phyloP scores from a whole-genome alignment of 2,113 vertebrate genomes.

The Lanius ludovicianus region DNA sequence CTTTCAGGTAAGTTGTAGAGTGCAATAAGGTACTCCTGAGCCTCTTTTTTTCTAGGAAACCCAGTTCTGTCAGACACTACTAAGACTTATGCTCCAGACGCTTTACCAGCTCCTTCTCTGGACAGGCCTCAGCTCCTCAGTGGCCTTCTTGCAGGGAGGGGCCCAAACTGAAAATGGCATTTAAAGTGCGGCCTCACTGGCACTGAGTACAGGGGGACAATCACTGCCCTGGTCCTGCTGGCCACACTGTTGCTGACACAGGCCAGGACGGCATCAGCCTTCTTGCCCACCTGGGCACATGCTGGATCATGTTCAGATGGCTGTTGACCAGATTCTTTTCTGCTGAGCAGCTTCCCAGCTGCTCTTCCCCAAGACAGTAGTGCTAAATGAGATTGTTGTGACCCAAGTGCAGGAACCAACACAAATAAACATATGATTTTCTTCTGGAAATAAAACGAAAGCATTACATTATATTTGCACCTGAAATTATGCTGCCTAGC shows the following conservation, averaged over 20 bases:
- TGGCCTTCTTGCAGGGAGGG: no score
- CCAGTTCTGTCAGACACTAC: neutral
- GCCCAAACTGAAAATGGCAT: neutral
- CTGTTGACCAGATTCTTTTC: neutral
- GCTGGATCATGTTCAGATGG: neutral
- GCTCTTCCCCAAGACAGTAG: neutral
- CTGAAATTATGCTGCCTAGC: neutral
- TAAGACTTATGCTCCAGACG: neutral
- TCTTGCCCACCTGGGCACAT: neutral
- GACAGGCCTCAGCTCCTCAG: neutral
- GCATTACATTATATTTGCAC: neutral
- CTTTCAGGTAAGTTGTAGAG: neutral
- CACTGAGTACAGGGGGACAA: no score
- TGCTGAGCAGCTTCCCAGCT: neutral
- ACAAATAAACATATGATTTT: neutral
- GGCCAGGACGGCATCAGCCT: neutral
- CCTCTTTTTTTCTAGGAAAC: neutral
- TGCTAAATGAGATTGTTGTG: neutral
- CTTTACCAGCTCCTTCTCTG: neutral
- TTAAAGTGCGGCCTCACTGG: neutral
- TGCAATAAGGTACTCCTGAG: fast-evolving
- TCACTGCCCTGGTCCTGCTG: neutral
- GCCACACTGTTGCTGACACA: neutral
- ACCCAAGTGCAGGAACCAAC: neutral
- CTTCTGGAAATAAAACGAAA: neutral